Evolutionary conservation across 2,888 invertebrate species (phyloP), one percentile per base, ranked within the genome.

Genomic region (Cryptocheilus praepositus): DNA sequence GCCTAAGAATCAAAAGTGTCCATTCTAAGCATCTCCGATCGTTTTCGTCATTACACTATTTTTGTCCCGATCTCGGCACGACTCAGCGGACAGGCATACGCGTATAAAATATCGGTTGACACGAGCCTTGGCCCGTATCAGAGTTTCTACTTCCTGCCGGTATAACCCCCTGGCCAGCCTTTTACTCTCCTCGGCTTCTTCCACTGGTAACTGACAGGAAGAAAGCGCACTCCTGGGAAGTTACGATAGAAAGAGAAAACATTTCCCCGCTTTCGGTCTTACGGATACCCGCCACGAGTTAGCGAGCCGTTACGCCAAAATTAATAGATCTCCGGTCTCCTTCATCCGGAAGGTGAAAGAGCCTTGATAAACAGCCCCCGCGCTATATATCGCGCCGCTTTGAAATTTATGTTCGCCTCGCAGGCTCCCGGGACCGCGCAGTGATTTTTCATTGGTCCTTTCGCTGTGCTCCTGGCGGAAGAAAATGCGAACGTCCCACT

Each of bases 331-430:
- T 67, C 59, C 55, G 64, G 54, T 69, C 66, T 55, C 56, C 67
- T 67, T 69, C 68, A 65, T 72, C 64, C 68, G 76, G 64, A 64
- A 76, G 78, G 73, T 76, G 79, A 79, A 81, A 77, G 79, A 80
- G 79, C 71, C 73, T 78, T 83, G 85, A 86, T 85, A 85, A 86
- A 85, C 85, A 85, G 74, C 78, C 66, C 19, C 43, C 61, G 45
- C 70, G 60, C 71, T 77, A 74, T 81, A 36, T 36, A 77, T 80
- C 79, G 74, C 74, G 53, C 59, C 67, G 61, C 73, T 72, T 73
- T 66, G 73, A 78, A 83, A 86, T 86, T 86, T 85, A 85, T 84
- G 82, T 81, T 69, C 78, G 74, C 67, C 67, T 76, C 76, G 72
- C 76, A 78, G 67, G 74, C 81, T 79, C 77, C 77, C 18, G 69